phyloP scores from a whole-genome alignment of 2,113 vertebrate genomes.

The Halichoerus grypus region DNA sequence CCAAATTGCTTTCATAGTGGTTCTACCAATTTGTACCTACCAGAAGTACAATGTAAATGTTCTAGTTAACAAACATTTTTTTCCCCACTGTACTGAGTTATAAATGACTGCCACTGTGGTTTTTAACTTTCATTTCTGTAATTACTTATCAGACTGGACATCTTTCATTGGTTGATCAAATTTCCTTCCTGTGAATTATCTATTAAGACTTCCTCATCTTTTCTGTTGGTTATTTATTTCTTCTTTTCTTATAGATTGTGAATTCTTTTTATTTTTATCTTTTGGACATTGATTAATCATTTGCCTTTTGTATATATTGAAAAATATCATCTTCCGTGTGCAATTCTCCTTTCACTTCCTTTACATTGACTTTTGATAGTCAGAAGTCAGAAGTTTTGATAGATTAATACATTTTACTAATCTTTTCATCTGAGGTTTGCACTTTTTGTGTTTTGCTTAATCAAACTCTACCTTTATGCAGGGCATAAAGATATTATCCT shows the following conservation, averaged over 20 bases:
- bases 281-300: background rate
- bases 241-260: background rate
- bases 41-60: background rate
- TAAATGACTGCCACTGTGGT: background rate
- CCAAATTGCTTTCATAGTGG: background rate
- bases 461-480: background rate
- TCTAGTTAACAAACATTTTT: background rate
- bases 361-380: background rate
- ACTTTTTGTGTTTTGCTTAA: background rate
- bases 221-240: background rate
- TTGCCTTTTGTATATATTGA: background rate
- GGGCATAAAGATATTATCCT: background rate
- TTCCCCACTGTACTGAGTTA: background rate
- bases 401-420: background rate
- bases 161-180: background rate
- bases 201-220: background rate
- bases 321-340: background rate
- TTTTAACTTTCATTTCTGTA: slow-evolving; percentile 11
- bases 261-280: background rate
- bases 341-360: background rate
- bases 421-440: background rate
- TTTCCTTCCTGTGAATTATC: slow-evolving; percentile 12
- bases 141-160: background rate
- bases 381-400: slow-evolving; percentile 8
- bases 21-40: background rate